phyloP scores from a whole-genome alignment of 2,888 invertebrate species.

The Tortrix viridana region DNA sequence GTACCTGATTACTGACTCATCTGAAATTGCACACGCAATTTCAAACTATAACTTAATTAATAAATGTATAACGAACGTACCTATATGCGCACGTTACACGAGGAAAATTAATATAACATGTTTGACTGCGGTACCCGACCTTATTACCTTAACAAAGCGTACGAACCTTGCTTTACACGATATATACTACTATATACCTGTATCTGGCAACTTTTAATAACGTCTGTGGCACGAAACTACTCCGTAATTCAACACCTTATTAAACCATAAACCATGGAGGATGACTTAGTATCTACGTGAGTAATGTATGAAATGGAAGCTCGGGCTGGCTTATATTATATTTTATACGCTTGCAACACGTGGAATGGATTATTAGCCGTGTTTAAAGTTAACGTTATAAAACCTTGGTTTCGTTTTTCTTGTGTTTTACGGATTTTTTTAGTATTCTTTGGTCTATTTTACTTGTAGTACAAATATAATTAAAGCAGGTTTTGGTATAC shows the following conservation, averaged over 20 bases:
- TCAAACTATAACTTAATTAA: not conserved
- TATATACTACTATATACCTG: conserved; percentile 5
- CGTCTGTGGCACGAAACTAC: conserved; percentile 48
- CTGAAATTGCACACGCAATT: too few species aligned
- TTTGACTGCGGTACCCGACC: not conserved
- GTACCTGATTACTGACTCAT: too few species aligned
- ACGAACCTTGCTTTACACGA: conserved; percentile 6
- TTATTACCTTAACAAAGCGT: conserved; percentile 11
- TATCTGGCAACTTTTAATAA: conserved; percentile 49
- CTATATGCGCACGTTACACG: not conserved
- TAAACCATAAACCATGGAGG: conserved; percentile 47
- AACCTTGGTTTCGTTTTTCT: not conserved
- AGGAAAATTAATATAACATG: conserved; percentile 7
- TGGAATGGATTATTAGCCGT: conserved; percentile 18
- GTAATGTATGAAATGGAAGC: conserved; percentile 35
- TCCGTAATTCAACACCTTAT: conserved; percentile 54
- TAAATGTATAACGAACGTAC: not conserved
- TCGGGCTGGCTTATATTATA: conserved; percentile 24
- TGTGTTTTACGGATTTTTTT: not conserved
- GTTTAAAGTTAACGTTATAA: not conserved
- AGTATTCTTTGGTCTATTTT: not conserved
- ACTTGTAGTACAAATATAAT: too few species aligned
- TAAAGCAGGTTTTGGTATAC: too few species aligned
- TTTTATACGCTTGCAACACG: conserved; percentile 31
- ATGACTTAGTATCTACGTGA: conserved; percentile 40